Evolutionary conservation across 2,888 invertebrate species (phyloP), one percentile per base, ranked within the genome.

Genomic region (Melinaea marsaeus): DNA sequence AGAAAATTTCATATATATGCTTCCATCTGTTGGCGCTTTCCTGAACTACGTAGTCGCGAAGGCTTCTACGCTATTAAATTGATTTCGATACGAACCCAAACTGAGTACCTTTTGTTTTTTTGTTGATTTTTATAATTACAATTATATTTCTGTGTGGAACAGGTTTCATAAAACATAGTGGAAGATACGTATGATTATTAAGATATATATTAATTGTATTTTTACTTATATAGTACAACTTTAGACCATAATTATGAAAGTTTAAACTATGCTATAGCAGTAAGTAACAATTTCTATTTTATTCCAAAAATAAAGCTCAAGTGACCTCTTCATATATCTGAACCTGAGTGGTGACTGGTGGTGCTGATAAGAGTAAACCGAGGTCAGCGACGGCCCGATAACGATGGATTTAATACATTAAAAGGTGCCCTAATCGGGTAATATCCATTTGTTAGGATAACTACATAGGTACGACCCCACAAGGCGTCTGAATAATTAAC

Each of bases 391-490:
- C 73, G 65, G 42, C 76, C 22, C 80, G 85, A 86, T 86, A 87
- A 87, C 82, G 84, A 79, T 75, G 84, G 83, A 86, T 88, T 88
- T 89, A 89, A 86, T 88, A 88, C 87, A 84, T 88, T 88, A 88
- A 90, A 90, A 90, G 89, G 89, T 87, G 83, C 84, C 85, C 79
- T 88, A 89, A 90, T 88, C 81, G 83, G 84, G 84, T 81, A 86
- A 79, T 87, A 85, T 80, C 84, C 87, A 87, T 89, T 86, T 84
- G 84, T 89, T 88, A 80, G 76, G 76, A 73, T 75, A 74, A 72
- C 72, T 73, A 75, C 74, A 77, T 77, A 78, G 78, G 79, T 76
- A 72, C 73, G 75, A 72, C 73, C 74, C 63, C 57, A 63, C 66
- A 69, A 62, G 61, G 55, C 37, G 57, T 51, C n/a, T 62, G 58